Evolutionary conservation across 2,888 invertebrate species (phyloP), one percentile per base, ranked within the genome.

Genomic region (Leptinotarsa peninsularis): DNA sequence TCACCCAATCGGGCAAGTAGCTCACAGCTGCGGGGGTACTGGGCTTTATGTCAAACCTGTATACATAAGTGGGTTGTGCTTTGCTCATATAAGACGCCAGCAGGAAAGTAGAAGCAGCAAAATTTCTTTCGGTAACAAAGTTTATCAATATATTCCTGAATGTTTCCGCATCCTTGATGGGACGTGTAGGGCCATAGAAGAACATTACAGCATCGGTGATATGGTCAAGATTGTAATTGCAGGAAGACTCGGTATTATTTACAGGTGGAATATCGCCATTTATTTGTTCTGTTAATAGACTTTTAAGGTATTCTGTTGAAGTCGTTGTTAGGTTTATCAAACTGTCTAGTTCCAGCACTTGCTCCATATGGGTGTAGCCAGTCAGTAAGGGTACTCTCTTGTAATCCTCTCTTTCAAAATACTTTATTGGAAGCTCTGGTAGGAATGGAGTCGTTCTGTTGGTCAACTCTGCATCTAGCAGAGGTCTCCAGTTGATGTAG

Each of bases 341-440:
- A 33, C 91, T 86, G n/a, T 89, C 89, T 68, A 89, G 86, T 21
- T 92, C 90, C 1, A 95, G 86, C 10, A 93, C 93, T 81, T 94
- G 94, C 88, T 96, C 96, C 93, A 95, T 95, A 81, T 94, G 93
- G 0, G 95, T 95, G 82, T 92, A 95, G 15, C 86, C 86, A n/a
- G 92, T 91, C 81, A 96, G 86, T 17, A 95, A 84, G 0, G 95
- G 95, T 0, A 95, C 93, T 72, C 93, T 91, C 75, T 91, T 90
- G 78, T 92, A 92, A 49, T 90, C 90, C 14, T 92, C 93, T 71
- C 89, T 90, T 79, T 91, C 91, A 76, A 94, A 91, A 71, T 92
- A 87, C 80, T 89, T 90, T 76, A 89, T 91, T 0, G 95, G 95
- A 70, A 91, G 89, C 81, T 93, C 93, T 50, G 93, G 90, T 63